Percentiles rank a stretch among this genome's conserved stretches.
These are phyloP conservation scores for Kryphioiulus occultus DNA, from an alignment of 2,888 invertebrate genomes.

Conservation along the genomic window DNA sequence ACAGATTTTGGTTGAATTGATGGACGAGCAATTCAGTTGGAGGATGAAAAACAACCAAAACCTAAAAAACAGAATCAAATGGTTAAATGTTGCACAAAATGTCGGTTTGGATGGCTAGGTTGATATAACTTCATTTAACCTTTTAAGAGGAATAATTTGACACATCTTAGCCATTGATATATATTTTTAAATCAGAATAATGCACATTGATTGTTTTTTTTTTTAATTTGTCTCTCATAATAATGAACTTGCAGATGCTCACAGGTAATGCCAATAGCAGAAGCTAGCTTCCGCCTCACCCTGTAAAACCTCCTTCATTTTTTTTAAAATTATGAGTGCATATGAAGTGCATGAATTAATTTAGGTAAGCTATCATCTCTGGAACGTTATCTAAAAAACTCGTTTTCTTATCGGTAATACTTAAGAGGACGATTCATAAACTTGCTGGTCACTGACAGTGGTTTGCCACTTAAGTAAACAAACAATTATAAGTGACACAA, in stretches of 20 bases:
- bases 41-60: neutral
- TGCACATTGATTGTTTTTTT: too few relatives aligned
- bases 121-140: too few relatives aligned
- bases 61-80: neutral
- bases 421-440: neutral
- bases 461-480: conserved; percentile 21
- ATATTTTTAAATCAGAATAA: too few relatives aligned
- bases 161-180: too few relatives aligned
- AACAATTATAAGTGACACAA: neutral
- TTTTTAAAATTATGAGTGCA: neutral
- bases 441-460: conserved; percentile 18
- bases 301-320: neutral
- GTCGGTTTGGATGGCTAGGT: too few relatives aligned
- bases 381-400: neutral
- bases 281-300: neutral
- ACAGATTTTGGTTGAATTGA: too few relatives aligned
- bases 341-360: too few relatives aligned
- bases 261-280: too few relatives aligned
- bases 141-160: too few relatives aligned
- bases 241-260: neutral
- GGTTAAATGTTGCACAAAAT: neutral
- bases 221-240: neutral
- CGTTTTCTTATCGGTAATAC: neutral
- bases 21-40: neutral
- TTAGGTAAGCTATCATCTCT: neutral